Evolutionary conservation across 2,113 vertebrate genomes (phyloP), one percentile per base, ranked within the genome.

Genomic region (Rhea americana): DNA sequence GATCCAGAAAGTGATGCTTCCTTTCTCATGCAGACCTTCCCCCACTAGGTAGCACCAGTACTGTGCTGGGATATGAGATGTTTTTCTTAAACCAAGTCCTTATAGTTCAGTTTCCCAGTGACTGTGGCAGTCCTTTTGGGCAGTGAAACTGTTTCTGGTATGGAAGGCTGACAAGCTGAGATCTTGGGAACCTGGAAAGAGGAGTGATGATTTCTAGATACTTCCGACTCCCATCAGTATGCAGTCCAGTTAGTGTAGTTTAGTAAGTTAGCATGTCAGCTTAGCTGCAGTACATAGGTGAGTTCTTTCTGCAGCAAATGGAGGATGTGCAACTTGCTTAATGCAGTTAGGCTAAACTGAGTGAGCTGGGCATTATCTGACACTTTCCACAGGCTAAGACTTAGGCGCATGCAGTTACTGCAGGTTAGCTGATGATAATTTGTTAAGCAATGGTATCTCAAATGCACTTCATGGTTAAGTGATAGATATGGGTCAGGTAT

Each of bases 231-330:
- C 8, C 50, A 77, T 39, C 53, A 32, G 10, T 72, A 7, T 3
- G 1, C 26, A 28, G 8, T 63, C 65, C n/a, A 15, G 45, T 45
- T 86, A 70, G 13, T 32, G 25, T 63, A 37, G 50, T 76, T 82
- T 7, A 71, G 17, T 41, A n/a, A 28, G 65, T 43, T 50, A 28
- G 1, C 5, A 13, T 43, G 32, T 71, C 35, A 76, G 14, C 12
- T 50, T 12, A n/a, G 13, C 70, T 56, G 41, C 30, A 45, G 41
- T 0, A 0, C 21, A 11, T 71, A 35, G 9, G 26, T 20, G 43
- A 82, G 16, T 3, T 82, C 63, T 39, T 4, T 45, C 25, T 58
- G 25, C 37, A 58, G 63, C 50, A 76, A 39, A 71, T 41, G 5
- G 4, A 63, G 45, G 13, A 62, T 50, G 2, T 35, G 56, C 11